These are phyloP conservation scores for Poeciliopsis turneri DNA, from an alignment of 2,797 vertebrate genomes.

Conservation along the genomic window DNA sequence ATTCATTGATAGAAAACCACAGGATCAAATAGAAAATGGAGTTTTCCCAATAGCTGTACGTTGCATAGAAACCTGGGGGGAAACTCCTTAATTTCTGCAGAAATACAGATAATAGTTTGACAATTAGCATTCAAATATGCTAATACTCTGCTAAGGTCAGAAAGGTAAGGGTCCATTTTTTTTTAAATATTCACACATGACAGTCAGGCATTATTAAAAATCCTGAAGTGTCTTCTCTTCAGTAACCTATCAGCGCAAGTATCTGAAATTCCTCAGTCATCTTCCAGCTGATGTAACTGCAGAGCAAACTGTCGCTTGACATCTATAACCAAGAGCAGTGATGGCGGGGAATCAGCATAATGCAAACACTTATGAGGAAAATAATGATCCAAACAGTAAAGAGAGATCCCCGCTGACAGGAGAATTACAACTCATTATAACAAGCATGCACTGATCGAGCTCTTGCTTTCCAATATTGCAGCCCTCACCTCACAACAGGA, in stretches of 20 bases:
- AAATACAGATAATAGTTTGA: constrained; percentile 3
- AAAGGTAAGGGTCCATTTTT: background rate
- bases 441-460: constrained; percentile 53
- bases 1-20: background rate
- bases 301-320: constrained; percentile 41
- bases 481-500: constrained; percentile 65
- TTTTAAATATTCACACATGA: background rate
- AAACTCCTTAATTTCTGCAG: background rate
- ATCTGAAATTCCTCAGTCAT: constrained; percentile 33
- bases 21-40: background rate
- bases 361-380: constrained; percentile 62
- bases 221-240: constrained; percentile 13
- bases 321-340: constrained; percentile 38
- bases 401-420: constrained; percentile 56
- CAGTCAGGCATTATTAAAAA: constrained; percentile 7
- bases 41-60: background rate
- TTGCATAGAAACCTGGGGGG: background rate
- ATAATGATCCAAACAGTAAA: constrained; percentile 64
- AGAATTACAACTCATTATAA: constrained; percentile 64
- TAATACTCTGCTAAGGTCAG: constrained; percentile 16
- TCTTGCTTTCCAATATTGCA: constrained; percentile 51
- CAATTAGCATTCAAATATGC: constrained; percentile 10
- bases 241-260: background rate
- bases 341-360: constrained; percentile 48
- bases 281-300: constrained; percentile 27